Conservation (phyloP, 2,797 vertebrate species). For the Pangasius sanitwongsei region DNA sequence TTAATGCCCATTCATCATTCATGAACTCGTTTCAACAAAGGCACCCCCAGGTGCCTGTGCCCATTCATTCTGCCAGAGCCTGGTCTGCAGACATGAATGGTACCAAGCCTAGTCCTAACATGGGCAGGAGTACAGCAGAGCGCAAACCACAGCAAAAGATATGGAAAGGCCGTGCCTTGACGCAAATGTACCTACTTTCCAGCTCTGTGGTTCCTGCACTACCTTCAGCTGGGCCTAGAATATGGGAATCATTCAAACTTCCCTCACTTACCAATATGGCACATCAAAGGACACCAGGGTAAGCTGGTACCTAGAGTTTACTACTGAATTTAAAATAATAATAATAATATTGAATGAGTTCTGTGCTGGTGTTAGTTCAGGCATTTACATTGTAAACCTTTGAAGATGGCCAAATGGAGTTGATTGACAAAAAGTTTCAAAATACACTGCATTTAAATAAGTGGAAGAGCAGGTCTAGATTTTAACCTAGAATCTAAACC, state of each 20-base stretch:
- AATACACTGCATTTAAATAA: neutral
- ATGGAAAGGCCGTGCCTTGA: slow-evolving; percentile 51
- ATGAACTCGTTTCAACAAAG: slow-evolving; percentile 62
- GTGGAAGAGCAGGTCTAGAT: neutral
- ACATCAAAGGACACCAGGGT: slow-evolving; percentile 66
- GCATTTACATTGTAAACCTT: neutral
- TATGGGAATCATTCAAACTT: slow-evolving; percentile 63
- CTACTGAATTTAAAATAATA: neutral
- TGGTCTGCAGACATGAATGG: slow-evolving; percentile 61
- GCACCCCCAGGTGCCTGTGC: slow-evolving; percentile 44
- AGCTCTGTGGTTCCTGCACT: slow-evolving; percentile 52
- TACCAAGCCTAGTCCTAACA: slow-evolving; percentile 50
- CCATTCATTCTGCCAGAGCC: slow-evolving; percentile 31
- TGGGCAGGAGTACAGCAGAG: slow-evolving; percentile 54
- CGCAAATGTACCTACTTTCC: slow-evolving; percentile 58
- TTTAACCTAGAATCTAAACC: neutral
- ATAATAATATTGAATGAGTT: neutral
- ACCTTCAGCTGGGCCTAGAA: slow-evolving; percentile 16
- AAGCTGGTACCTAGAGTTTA: slow-evolving; percentile 39
- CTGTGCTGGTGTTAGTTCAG: neutral
- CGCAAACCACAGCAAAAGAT: slow-evolving; percentile 53
- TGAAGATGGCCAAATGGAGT: neutral
- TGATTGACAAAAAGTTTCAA: neutral
- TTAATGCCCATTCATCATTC: slow-evolving; percentile 75
- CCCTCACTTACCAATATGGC: slow-evolving; percentile 63